Evolutionary conservation across 2,888 invertebrate genomes (phyloP), one percentile per base, ranked within the genome.

Genomic region (Megalurothrips usitatus): DNA sequence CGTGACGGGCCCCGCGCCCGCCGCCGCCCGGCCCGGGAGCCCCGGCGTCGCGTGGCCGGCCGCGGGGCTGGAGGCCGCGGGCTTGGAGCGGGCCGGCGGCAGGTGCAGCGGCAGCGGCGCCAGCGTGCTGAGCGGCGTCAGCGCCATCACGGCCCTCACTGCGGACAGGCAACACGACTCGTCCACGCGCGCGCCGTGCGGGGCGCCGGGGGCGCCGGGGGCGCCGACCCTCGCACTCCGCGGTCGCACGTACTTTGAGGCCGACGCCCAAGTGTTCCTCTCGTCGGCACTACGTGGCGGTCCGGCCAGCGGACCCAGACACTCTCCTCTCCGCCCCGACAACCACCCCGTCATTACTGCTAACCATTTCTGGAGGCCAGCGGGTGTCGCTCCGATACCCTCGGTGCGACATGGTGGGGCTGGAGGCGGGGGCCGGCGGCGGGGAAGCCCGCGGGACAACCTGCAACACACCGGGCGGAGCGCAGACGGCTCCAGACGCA

Each of bases 341-440:
- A 43, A 43, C 58, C 6, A 58, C n/a, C 58, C 58, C 19, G 58
- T 58, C 14, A 19, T 8, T 58, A 58, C 58, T 58, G 58, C 58
- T 58, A 58, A 58, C 58, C 58, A 58, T 58, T 58, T 58, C 58
- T 58, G 58, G 58, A 58, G 58, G 58, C 58, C 58, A 58, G 58
- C 58, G 58, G 58, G 58, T 58, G 58, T 58, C 58, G 58, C 58
- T 58, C 58, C 58, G 58, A 58, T n/a, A 17, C 58, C 58, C 58
- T 58, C 6, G 58, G 58, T 4, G 58, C n/a, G 11, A 58, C 58
- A 58, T 58, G 58, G 58, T 17, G 58, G 6, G 34, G 34, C 34
- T 43, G 34, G 6, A 6, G 34, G 34, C 34, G 34, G 34, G 34
- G 34, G 34, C 34, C 34, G 34, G 2, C 34, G 6, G 34, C 34